Percentiles rank a stretch among this genome's conserved stretches.
Conservation (phyloP, 1,140 invertebrate genomes). For the Ylistrum balloti region DNA sequence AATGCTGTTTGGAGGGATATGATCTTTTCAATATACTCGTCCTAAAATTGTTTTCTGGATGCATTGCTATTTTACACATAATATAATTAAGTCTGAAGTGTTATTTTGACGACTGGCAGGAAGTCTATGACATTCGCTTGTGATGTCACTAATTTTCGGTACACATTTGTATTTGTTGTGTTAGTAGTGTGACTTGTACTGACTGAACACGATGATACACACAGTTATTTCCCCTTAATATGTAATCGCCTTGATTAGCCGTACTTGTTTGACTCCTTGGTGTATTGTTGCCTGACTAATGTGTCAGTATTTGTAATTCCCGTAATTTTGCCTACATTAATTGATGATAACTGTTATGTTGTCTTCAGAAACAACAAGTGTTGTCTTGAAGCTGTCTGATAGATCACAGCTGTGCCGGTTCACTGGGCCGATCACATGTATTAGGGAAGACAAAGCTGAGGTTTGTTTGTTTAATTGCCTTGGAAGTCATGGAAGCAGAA, state of each 20-base stretch:
- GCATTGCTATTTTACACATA: too few relatives aligned
- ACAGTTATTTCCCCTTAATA: neutral
- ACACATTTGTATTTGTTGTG: slow-evolving; percentile 17
- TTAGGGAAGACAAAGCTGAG: neutral
- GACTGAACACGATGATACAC: neutral
- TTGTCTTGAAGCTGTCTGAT: neutral
- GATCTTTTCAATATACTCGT: too few relatives aligned
- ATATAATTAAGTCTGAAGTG: too few relatives aligned
- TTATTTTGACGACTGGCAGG: neutral
- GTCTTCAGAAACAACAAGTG: slow-evolving; percentile 33
- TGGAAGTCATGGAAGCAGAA: slow-evolving; percentile 12
- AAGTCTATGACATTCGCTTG: neutral
- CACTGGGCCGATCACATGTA: neutral
- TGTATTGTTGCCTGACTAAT: slow-evolving; percentile 34
- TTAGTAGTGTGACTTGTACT: neutral
- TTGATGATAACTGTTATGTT: slow-evolving; percentile 40
- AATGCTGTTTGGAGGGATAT: too few relatives aligned
- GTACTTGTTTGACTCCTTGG: neutral
- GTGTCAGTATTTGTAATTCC: slow-evolving; percentile 28
- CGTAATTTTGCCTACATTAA: slow-evolving; percentile 27
- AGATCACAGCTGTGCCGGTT: slow-evolving; percentile 1
- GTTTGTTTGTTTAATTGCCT: slow-evolving; percentile 35
- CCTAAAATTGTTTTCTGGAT: too few relatives aligned
- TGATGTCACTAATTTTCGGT: slow-evolving; percentile 4
- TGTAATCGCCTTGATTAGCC: slow-evolving; percentile 18